A percentile compares a stretch with the other conserved stretches of the same genome.
Conservation (phyloP, 2,888 invertebrate genomes). For the Ryuthela nishihirai region DNA sequence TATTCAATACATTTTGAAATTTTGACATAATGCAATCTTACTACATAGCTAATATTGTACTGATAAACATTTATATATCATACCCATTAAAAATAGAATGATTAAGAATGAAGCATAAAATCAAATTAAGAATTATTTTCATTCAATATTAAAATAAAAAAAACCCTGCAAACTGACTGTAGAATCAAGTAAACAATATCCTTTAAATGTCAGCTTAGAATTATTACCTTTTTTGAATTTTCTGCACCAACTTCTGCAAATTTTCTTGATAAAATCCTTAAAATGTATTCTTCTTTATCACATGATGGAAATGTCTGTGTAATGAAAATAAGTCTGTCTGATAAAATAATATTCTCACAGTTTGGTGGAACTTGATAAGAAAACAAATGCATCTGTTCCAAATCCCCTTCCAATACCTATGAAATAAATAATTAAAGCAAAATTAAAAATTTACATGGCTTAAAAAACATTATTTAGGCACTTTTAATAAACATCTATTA, state of each 20-base stretch:
- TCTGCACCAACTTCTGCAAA: conserved; percentile 31
- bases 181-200: neutral
- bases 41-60: no score
- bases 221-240: conserved; percentile 29
- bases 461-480: no score
- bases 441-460: no score
- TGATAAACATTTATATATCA: no score
- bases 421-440: conserved; percentile 43
- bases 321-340: conserved; percentile 65
- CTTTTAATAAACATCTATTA: no score
- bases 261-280: conserved; percentile 30
- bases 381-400: conserved; percentile 63
- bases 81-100: no score
- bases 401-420: conserved; percentile 64
- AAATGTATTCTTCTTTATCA: conserved; percentile 10
- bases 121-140: neutral
- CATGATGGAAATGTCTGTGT: conserved; percentile 13
- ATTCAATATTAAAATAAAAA: neutral
- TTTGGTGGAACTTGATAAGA: conserved; percentile 65
- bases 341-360: conserved; percentile 61
- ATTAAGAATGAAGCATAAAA: neutral
- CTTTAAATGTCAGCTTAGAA: neutral
- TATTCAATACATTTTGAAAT: no score
- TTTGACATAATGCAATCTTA: no score
- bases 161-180: neutral